Evolutionary conservation across 2,113 vertebrate species (phyloP).

Genomic region (Salvator merianae): DNA sequence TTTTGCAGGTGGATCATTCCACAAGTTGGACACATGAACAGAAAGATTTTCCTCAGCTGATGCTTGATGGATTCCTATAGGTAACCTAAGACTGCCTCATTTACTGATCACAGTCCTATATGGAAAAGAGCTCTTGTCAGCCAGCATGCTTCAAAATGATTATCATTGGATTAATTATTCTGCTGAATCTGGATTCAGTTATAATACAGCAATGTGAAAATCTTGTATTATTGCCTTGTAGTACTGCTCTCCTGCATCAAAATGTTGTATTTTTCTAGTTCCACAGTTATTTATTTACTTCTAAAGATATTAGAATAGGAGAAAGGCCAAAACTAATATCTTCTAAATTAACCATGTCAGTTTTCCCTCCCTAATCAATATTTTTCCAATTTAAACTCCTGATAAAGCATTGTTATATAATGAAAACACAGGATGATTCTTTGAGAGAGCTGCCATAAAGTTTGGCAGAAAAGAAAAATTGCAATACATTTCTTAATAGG

Average conservation of each 20-base stretch:
- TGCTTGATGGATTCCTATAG: too few species aligned
- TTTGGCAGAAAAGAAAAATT: conserved; percentile 46
- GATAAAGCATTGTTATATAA: conserved; percentile 17
- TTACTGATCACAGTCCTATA: too few species aligned
- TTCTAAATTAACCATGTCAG: conserved; percentile 60
- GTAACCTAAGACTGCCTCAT: too few species aligned
- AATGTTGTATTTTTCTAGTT: conserved; percentile 48
- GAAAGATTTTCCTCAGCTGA: too few species aligned
- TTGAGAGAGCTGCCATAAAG: conserved; percentile 28
- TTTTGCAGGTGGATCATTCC: too few species aligned
- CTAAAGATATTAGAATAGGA: conserved; percentile 44
- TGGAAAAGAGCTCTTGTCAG: too few species aligned
- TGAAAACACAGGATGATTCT: conserved; percentile 1
- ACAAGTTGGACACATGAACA: too few species aligned
- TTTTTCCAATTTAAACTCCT: conserved; percentile 55
- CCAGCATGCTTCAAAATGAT: too few species aligned
- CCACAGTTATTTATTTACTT: conserved; percentile 9
- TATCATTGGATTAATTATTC: too few species aligned
- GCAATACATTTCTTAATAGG: conserved; percentile 28
- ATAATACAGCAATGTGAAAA: too few species aligned
- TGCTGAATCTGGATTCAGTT: too few species aligned
- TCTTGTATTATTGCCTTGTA: neutral
- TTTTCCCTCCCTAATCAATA: conserved; percentile 47
- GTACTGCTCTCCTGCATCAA: conserved; percentile 33
- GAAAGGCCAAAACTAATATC: conserved; percentile 45